Base-by-base conservation (phyloP, 2,888 invertebrate species). In the Amorpha juglandis region DNA sequence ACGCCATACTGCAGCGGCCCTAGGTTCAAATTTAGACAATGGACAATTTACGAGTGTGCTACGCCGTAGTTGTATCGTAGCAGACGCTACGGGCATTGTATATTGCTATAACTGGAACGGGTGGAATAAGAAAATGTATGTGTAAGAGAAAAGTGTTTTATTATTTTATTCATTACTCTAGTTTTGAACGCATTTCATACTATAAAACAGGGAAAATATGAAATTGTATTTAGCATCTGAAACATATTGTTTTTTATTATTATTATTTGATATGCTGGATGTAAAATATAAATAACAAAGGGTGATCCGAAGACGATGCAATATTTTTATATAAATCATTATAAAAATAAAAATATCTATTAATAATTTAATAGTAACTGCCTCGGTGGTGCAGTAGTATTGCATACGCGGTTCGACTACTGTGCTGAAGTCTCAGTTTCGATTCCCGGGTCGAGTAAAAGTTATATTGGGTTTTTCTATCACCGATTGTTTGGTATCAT, bases 21-120 rank as follows among this genome's bases (percentile, higher is more conserved):
- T 62, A 62, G 63, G 69, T 69, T 69, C 63, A 64, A 64, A 67
- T 68, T 68, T 53, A 38, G 63, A 47, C 50, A 62, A 62, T 66
- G 66, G 58, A 63, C 62, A 64, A 70, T 71, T 68, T 72, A 71
- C 70, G 65, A 62, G 64, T 65, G 62, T 51, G 62, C 69, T 67
- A 66, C 67, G 62, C 21, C 71, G 65, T 69, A 65, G 69, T 51
- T 66, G 64, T 66, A 55, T 35, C 71, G 65, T 69, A 65, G 69
- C 51, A 58, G 62, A 35, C 62, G 67, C 69, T 67, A 68, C 69
- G 66, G 33, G 53, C 16, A 47, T 47, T 47, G 64, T 35, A 47
- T 53, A 33, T 12, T 33, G 53, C 47, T 47, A 53, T 64, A 53
- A 64, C 53, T 64, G 45, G 33, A 53, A 64, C 33, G 47, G 53